phyloP scores from a whole-genome alignment of 2,888 invertebrate genomes.

The Campoletis raptor region DNA sequence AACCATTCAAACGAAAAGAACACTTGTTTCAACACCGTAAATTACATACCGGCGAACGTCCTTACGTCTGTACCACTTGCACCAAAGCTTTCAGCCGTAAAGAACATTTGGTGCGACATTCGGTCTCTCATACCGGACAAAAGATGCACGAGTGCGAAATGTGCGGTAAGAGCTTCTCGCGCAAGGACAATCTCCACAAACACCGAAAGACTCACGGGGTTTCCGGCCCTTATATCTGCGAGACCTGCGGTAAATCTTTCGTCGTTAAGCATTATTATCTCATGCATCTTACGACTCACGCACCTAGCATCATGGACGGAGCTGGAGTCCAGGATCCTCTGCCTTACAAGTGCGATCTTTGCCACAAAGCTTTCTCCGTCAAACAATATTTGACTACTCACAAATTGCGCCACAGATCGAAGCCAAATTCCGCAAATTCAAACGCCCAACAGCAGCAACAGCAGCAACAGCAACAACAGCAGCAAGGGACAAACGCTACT shows the following conservation, averaged over 20 bases:
- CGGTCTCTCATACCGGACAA: slow-evolving; percentile 89
- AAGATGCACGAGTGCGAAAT: slow-evolving; percentile 89
- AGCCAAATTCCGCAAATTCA: slow-evolving; percentile 83
- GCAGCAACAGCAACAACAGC: slow-evolving; percentile 70
- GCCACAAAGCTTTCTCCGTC: slow-evolving; percentile 87
- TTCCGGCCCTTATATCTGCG: slow-evolving; percentile 87
- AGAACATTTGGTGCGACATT: slow-evolving; percentile 89
- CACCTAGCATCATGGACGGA: slow-evolving; percentile 77
- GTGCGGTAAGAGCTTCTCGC: slow-evolving; percentile 87
- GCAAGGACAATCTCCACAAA: slow-evolving; percentile 87
- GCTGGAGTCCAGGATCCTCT: slow-evolving; percentile 78
- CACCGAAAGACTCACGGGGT: slow-evolving; percentile 88
- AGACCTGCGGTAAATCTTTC: slow-evolving; percentile 89
- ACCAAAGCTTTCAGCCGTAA: slow-evolving; percentile 89
- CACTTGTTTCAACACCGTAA: slow-evolving; percentile 90
- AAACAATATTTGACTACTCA: slow-evolving; percentile 88
- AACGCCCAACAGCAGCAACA: slow-evolving; percentile 74
- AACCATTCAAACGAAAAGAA: slow-evolving; percentile 89
- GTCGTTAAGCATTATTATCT: slow-evolving; percentile 89
- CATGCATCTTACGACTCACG: slow-evolving; percentile 87
- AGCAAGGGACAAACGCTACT: slow-evolving; percentile 74
- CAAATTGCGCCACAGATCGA: slow-evolving; percentile 87
- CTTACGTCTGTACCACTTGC: slow-evolving; percentile 89
- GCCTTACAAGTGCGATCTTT: slow-evolving; percentile 87
- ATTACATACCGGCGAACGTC: slow-evolving; percentile 89